Conservation (phyloP, 2,888 invertebrate species). For the Polia nebulosa region DNA sequence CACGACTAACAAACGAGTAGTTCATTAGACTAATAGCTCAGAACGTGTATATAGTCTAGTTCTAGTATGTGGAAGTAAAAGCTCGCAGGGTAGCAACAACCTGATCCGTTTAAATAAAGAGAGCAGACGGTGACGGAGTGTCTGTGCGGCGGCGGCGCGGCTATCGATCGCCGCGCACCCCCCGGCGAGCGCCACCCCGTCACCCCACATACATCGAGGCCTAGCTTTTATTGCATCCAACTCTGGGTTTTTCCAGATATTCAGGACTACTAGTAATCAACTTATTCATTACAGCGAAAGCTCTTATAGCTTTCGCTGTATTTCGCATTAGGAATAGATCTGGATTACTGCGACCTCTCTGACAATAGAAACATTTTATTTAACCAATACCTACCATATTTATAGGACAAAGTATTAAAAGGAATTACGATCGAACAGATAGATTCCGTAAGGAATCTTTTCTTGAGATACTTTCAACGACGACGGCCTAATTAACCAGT, state of each 20-base stretch:
- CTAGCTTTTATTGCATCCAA: constrained; percentile 73
- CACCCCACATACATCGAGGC: constrained; percentile 61
- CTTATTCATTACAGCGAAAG: constrained; percentile 24
- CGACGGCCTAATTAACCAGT: not conserved
- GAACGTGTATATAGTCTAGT: not conserved
- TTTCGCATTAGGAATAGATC: not conserved
- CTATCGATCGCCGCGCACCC: constrained; percentile 72
- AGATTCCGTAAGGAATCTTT: not conserved
- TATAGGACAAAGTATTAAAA: not conserved
- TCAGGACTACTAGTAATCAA: constrained; percentile 31
- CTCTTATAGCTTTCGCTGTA: too few species aligned
- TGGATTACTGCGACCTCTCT: constrained; percentile 3
- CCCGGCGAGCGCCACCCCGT: constrained; percentile 48
- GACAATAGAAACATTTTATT: not conserved
- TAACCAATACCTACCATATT: too few species aligned
- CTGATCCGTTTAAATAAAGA: constrained; percentile 67
- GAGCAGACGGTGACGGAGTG: constrained; percentile 75
- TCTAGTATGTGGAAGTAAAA: constrained; percentile 14
- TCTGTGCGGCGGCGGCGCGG: constrained; percentile 66
- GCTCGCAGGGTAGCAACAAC: constrained; percentile 60
- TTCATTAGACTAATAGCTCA: constrained; percentile 14
- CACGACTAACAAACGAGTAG: not conserved
- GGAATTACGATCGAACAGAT: not conserved
- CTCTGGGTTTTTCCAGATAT: constrained; percentile 78
- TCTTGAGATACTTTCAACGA: not conserved